Evolutionary conservation across 2,113 vertebrate species (phyloP), one percentile per base, ranked within the genome.

Genomic region (Circaetus cinerascens): DNA sequence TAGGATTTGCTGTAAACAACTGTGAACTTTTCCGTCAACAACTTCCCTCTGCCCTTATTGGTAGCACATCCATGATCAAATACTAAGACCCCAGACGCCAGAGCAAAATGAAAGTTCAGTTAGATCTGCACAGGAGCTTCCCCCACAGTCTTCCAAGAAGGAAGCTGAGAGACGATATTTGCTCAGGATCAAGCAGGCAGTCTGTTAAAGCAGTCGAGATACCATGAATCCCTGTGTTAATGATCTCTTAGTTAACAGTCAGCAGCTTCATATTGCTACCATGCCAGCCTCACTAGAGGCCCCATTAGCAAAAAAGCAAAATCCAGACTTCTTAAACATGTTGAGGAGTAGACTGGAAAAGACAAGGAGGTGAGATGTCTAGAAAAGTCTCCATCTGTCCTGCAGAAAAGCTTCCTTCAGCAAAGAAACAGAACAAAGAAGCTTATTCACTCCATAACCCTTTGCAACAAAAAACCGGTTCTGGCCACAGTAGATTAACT

Each of bases 1-100:
- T n/a, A 90, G 64, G 64, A 97, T 91, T 84, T 95, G 34, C 79
- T 83, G 59, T 93, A 93, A 96, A 94, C 72, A 97, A 22, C 41
- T 93, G 77, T 62, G 84, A 91, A 5, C 60, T 66, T 93, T 77
- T 51, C 68, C 88, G 86, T 71, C 79, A 88, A 48, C 48, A 48
- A 1, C 51, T 83, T 93, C 56, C n/a, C 30, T 88, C 66, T 10
- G 26, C 20, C 41, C 14, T 88, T 90, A 88, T 7, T 77, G 82
- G 75, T 78, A 84, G 36, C 55, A 77, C 40, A 86, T 41, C 29
- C 68, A n/a, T 16, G 55, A 92, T 77, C 72, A 88, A 95, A 89
- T 56, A 56, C 51, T 77, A 84, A 71, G 38, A 88, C 19, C 14
- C n/a, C 25, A 92, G 62, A 72, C 15, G 41, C 13, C 30, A 86